phyloP scores from a whole-genome alignment of 1,140 invertebrate genomes.

The Gonatopus flavifemur region DNA sequence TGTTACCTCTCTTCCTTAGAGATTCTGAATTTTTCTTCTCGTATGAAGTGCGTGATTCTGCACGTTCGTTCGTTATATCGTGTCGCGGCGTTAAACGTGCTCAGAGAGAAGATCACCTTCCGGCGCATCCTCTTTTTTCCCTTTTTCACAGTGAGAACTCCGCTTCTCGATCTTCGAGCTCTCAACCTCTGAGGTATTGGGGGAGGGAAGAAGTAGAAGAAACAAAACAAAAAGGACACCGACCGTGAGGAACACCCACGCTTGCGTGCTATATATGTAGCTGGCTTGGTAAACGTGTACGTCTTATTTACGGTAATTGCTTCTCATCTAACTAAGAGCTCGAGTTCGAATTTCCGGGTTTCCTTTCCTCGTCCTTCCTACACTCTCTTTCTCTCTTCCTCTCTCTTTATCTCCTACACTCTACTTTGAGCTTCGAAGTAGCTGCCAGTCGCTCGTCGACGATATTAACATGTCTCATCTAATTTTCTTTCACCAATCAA shows the following conservation, averaged over 20 bases:
- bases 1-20: no score
- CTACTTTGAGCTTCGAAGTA: neutral
- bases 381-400: neutral
- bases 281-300: no score
- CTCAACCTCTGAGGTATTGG: neutral
- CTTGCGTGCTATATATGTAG: no score
- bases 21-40: no score
- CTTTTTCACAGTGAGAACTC: slow-evolving; percentile 11
- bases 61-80: no score
- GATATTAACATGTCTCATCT: no score
- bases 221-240: neutral
- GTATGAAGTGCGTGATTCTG: no score
- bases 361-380: neutral
- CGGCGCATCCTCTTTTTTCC: slow-evolving; percentile 10
- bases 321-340: slow-evolving; percentile 19
- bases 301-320: slow-evolving; percentile 30
- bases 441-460: no score
- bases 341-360: slow-evolving; percentile 15
- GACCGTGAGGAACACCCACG: slow-evolving; percentile 7
- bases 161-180: neutral
- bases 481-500: no score
- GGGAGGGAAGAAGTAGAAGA: neutral
- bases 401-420: neutral
- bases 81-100: no score
- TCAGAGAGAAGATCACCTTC: slow-evolving; percentile 1